Base-by-base conservation (phyloP, 2,888 invertebrate species). In the Rhyacophila evoluta region DNA sequence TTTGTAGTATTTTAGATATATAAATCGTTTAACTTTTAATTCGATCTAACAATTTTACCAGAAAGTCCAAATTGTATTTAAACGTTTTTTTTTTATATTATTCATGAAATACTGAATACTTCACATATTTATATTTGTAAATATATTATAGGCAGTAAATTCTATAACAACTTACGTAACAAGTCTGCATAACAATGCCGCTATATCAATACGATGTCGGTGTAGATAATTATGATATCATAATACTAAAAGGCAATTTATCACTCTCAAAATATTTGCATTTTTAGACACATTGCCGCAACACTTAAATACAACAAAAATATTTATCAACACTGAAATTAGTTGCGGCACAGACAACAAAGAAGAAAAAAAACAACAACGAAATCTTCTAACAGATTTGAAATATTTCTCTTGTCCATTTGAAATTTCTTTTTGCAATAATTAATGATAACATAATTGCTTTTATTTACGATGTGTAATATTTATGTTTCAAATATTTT, bases 211-310 rank as follows among this genome's bases (percentile, higher is more conserved):
- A 4, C 29, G 6, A 33, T 33, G 29, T 33, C 2, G 2, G 2
- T 2, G 29, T 33, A 33, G 29, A 33, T 33, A 33, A 6, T 33
- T 33, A 33, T 33, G 29, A 33, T 33, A 33, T 33, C 29, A 33
- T 33, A 33, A 33, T 33, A 33, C 6, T 33, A 33, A 41, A 25
- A 2, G 5, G 12, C 8, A 15, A 55, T 55, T 55, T 55, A 55
- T 55, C 55, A 55, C 19, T 55, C 19, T 55, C 15, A 25, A 55
- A 55, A 55, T 55, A 55, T 55, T 55, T 55, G 55, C 55, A 55
- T 55, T 55, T 55, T 55, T 55, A 2, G 55, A 25, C 55, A 19
- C 55, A 55, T 55, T 19, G 19, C 55, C 25, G 55, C 55, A 55
- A 8, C 55, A 55, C 15, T 55, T 55, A 19, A 4, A n/a, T n/a